Conservation (phyloP, 2,888 invertebrate genomes). For the Pristionchus mayeri region DNA sequence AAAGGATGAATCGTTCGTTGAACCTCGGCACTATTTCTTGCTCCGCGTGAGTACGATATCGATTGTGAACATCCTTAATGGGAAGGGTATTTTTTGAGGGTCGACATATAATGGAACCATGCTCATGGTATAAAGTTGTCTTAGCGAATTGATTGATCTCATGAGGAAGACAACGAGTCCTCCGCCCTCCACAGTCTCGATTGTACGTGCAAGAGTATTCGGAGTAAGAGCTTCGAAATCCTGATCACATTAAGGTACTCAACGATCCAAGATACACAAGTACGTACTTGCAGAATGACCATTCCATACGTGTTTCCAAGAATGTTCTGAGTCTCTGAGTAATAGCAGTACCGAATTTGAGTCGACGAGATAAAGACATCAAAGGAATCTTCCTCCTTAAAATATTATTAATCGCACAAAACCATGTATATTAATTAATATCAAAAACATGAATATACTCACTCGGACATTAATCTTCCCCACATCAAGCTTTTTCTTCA, state of each 20-base stretch:
- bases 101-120: slow-evolving; percentile 81
- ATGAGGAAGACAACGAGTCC: slow-evolving; percentile 88
- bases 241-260: slow-evolving; percentile 77
- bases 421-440: too few species aligned
- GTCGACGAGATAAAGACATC: slow-evolving; percentile 96
- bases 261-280: not conserved
- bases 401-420: slow-evolving; percentile 73
- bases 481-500: slow-evolving; percentile 88
- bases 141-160: slow-evolving; percentile 88
- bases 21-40: slow-evolving; percentile 92
- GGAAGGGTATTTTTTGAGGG: not conserved
- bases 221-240: slow-evolving; percentile 98
- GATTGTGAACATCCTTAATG: slow-evolving; percentile 89
- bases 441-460: slow-evolving; percentile 17
- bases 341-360: slow-evolving; percentile 96
- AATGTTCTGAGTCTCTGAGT: slow-evolving; percentile 96
- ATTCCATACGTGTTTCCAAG: slow-evolving; percentile 96
- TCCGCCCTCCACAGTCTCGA: slow-evolving; percentile 99
- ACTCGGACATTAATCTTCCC: slow-evolving; percentile 77
- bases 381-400: slow-evolving; percentile 96
- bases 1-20: slow-evolving; percentile 94
- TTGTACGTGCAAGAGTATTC: slow-evolving; percentile 93
- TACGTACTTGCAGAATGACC: slow-evolving; percentile 88
- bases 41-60: slow-evolving; percentile 94
- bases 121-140: slow-evolving; percentile 93